These are phyloP conservation scores for Saccostrea glomerata DNA, from an alignment of 1,140 invertebrate species.

Conservation along the genomic window DNA sequence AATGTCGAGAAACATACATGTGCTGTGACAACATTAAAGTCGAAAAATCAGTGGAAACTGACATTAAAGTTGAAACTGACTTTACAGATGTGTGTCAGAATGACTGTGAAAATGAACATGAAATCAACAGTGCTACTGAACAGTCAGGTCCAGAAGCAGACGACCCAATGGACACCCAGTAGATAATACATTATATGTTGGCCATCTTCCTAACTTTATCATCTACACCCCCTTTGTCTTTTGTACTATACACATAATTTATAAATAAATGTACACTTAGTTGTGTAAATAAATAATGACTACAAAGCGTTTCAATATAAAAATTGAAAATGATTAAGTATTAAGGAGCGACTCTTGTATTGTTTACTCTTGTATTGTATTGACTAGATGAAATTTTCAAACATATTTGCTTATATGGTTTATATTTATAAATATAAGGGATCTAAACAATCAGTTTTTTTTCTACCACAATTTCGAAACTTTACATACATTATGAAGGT, in stretches of 20 bases:
- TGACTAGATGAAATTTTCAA: no score
- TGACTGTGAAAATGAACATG: neutral
- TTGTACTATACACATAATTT: neutral
- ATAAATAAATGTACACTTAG: neutral
- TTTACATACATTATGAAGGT: no score
- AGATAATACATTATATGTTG: neutral
- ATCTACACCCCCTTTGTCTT: neutral
- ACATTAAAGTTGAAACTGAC: slow-evolving; percentile 18
- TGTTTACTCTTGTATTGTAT: no score
- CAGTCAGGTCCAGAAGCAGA: neutral
- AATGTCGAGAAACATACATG: neutral
- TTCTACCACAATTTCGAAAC: no score
- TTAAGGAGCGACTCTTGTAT: no score
- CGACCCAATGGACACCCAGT: neutral
- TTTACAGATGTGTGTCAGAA: neutral
- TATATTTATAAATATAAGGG: no score
- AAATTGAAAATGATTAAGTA: no score
- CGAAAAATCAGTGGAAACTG: neutral
- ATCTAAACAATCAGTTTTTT: no score
- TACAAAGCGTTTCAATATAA: no score
- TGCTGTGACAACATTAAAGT: slow-evolving; percentile 24
- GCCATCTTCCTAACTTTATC: neutral
- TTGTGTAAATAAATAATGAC: no score
- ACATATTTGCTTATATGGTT: no score
- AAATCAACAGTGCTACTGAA: neutral